These are phyloP conservation scores for Sialis lutaria DNA, from an alignment of 2,888 invertebrate species.

Conservation along the genomic window DNA sequence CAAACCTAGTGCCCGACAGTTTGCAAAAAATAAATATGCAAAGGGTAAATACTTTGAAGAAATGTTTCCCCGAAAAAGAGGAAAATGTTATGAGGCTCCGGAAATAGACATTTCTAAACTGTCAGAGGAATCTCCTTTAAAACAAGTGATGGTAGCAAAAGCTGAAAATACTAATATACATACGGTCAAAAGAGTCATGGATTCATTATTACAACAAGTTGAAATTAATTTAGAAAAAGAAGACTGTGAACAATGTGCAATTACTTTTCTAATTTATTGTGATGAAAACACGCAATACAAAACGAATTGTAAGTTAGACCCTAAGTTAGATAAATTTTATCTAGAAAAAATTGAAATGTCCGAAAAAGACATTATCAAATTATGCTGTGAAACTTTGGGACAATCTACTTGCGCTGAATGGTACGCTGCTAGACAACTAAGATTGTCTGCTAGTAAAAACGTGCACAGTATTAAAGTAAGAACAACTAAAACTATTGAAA, in stretches of 20 bases:
- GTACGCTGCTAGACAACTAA: conserved; percentile 1
- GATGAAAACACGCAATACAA: conserved; percentile 1
- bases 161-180: conserved; percentile 3
- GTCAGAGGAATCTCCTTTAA: conserved; percentile 8
- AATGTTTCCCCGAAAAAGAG: conserved; percentile 8
- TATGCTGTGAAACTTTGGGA: not conserved
- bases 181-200: not conserved
- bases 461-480: not conserved
- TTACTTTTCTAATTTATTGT: conserved; percentile 3
- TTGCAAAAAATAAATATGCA: conserved; percentile 10
- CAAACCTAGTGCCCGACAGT: conserved; percentile 8
- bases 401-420: not conserved
- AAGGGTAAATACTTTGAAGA: conserved; percentile 10
- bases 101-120: conserved; percentile 9
- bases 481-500: conserved; percentile 1
- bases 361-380: not conserved
- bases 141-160: conserved; percentile 4
- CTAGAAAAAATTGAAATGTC: conserved; percentile 1
- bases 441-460: not conserved
- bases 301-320: not conserved
- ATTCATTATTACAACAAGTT: conserved; percentile 2
- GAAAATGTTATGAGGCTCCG: conserved; percentile 5
- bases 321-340: not conserved
- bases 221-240: conserved; percentile 5
- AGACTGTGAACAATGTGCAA: conserved; percentile 6